Evolutionary conservation across 2,888 invertebrate species (phyloP).

Genomic region (Tholera decimalis): DNA sequence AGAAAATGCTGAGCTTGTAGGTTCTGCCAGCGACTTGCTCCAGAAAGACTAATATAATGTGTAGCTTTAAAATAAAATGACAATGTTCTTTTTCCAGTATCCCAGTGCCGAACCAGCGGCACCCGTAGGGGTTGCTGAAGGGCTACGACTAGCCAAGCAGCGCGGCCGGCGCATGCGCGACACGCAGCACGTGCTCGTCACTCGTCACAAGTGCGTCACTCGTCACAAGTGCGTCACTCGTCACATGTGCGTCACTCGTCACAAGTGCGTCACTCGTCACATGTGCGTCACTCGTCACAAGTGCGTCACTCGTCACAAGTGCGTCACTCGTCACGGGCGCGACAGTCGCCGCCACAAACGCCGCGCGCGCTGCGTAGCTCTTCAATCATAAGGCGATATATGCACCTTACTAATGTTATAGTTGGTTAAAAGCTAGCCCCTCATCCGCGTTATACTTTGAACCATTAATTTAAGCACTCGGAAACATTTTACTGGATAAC

Average conservation of each 20-base stretch:
- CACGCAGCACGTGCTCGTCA: not conserved
- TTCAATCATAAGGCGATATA: conserved; percentile 29
- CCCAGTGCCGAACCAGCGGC: conserved; percentile 86
- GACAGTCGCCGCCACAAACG: not conserved
- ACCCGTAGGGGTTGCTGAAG: conserved; percentile 77
- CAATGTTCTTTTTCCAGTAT: conserved; percentile 71
- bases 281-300: conserved; percentile 7
- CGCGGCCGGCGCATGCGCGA: conserved; percentile 30
- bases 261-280: not conserved
- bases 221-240: not conserved
- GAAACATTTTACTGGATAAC: too few relatives aligned
- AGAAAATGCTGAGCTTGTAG: too few relatives aligned
- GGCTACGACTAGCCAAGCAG: conserved; percentile 71
- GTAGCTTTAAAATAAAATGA: not conserved
- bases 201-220: not conserved
- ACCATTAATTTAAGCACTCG: not conserved
- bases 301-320: not conserved
- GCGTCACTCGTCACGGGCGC: not conserved
- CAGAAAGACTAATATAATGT: not conserved
- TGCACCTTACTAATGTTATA: conserved; percentile 15
- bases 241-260: not conserved
- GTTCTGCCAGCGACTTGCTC: not conserved
- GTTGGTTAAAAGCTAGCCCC: conserved; percentile 17
- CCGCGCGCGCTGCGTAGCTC: conserved; percentile 54
- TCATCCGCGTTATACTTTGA: conserved; percentile 14